Base-by-base conservation (phyloP, 2,113 vertebrate genomes). In the Istiophorus platypterus region DNA sequence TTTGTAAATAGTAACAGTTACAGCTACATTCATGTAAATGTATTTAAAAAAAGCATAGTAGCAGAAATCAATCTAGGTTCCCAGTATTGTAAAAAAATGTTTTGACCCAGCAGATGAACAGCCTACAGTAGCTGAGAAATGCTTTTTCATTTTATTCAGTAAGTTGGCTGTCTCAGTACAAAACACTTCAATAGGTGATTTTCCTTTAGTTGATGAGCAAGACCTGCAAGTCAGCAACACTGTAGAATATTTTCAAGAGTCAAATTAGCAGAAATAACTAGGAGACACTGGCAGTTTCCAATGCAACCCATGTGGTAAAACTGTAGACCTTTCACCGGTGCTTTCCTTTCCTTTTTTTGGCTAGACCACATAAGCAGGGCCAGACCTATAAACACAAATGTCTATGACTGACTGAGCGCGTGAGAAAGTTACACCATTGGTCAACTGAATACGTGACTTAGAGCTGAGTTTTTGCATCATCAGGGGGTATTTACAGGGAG, bases 261-360 rank as follows among this genome's bases (percentile, higher is more conserved):
- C 59, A 59, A 76, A 84, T 69, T 72, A 84, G 49, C 51, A 56
- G 26, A 5, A 41, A 65, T 56, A 42, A 64, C 54, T n/a, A 27
- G 52, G 41, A 10, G 18, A 51, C 67, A 72, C n/a, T 61, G 13
- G 8, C 15, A 17, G 47, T 57, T 42, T 63, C 26, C 22, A 51
- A 62, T 52, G 20, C 22, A 78, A n/a, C 18, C 29, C 31, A 8
- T 45, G 20, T 27, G 41, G 31, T 49, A 47, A 45, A 42, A 39
- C 5, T 34, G 8, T 5, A 31, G 9, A 27, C 31, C 24, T 65
- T 27, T 57, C 45, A 65, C 11, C 51, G 7, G 26, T 13, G 10
- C 20, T 45, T 7, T 71, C 27, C 20, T 52, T 13, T 39, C 14
- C 22, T 64, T 11, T 6, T 49, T 20, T 20, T 22, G 31, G 31